phyloP scores from a whole-genome alignment of 2,797 vertebrate species.

The Acanthiza pusilla region DNA sequence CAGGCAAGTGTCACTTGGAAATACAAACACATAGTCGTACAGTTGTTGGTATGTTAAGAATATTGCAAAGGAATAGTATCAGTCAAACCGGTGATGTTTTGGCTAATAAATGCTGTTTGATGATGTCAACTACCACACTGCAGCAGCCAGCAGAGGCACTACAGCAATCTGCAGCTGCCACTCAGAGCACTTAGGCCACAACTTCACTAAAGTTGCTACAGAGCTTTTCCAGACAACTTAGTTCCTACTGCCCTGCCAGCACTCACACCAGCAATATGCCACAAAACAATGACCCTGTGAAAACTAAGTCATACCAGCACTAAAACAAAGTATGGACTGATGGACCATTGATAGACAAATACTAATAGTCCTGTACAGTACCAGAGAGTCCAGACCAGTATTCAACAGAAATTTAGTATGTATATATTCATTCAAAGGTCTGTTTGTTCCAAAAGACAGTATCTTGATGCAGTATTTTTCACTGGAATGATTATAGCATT shows the following conservation, averaged over 20 bases:
- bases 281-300: neutral
- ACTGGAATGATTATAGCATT: neutral
- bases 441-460: neutral
- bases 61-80: neutral
- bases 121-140: neutral
- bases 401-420: neutral
- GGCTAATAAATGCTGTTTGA: neutral
- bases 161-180: neutral
- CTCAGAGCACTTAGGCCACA: neutral
- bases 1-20: neutral
- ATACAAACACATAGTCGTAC: neutral
- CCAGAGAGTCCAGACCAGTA: neutral
- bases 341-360: neutral
- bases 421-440: neutral
- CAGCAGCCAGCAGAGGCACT: neutral
- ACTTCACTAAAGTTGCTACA: neutral
- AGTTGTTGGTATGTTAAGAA: neutral
- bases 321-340: neutral
- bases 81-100: neutral
- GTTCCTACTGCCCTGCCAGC: neutral
- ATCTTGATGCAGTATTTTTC: neutral
- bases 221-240: neutral
- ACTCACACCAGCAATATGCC: neutral
- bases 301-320: neutral
- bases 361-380: neutral